phyloP scores from a whole-genome alignment of 2,888 invertebrate genomes.

The Anticlea derivata region DNA sequence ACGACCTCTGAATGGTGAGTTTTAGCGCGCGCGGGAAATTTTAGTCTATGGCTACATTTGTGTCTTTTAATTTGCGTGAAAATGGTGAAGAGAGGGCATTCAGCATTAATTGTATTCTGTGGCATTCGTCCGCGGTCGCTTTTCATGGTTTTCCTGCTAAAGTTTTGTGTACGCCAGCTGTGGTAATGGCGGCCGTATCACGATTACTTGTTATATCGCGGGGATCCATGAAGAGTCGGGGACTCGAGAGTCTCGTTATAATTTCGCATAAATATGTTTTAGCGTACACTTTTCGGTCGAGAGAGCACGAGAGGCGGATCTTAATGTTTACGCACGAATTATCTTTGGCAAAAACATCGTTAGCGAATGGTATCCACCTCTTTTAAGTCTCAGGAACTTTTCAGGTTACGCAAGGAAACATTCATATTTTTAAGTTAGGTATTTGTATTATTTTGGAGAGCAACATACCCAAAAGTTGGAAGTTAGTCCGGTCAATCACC shows the following conservation, averaged over 20 bases:
- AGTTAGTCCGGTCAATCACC: too few species aligned
- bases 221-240: slow-evolving; percentile 49
- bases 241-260: slow-evolving; percentile 72
- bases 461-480: too few species aligned
- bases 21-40: slow-evolving; percentile 71
- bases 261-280: slow-evolving; percentile 78
- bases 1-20: slow-evolving; percentile 74
- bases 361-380: slow-evolving; percentile 38
- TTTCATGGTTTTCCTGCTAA: slow-evolving; percentile 61
- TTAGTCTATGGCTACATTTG: slow-evolving; percentile 71
- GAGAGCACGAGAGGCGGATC: slow-evolving; percentile 52
- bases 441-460: too few species aligned
- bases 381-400: slow-evolving; percentile 22
- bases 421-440: too few species aligned
- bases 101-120: slow-evolving; percentile 63
- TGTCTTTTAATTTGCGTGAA: slow-evolving; percentile 82
- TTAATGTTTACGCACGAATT: slow-evolving; percentile 70
- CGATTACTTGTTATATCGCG: slow-evolving; percentile 69
- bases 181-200: slow-evolving; percentile 51
- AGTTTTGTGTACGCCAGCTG: slow-evolving; percentile 57
- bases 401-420: not conserved
- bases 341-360: slow-evolving; percentile 64
- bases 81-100: slow-evolving; percentile 74
- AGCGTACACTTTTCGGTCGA: slow-evolving; percentile 56
- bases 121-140: slow-evolving; percentile 52